phyloP scores from a whole-genome alignment of 1,140 invertebrate species.

The Solen grandis region DNA sequence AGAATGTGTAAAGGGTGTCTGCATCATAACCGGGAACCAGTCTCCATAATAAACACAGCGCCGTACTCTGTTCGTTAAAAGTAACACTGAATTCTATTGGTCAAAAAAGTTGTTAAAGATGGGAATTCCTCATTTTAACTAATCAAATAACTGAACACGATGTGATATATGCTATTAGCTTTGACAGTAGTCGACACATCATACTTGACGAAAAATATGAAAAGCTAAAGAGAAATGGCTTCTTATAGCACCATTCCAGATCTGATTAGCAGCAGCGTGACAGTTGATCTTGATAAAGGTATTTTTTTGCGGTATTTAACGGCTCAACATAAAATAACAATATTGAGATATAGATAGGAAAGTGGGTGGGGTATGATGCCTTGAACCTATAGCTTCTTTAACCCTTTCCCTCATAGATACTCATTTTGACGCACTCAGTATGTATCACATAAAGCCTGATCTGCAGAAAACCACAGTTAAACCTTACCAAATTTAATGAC shows the following conservation, averaged over 20 bases:
- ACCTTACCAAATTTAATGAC: too few species aligned
- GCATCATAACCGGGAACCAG: too few species aligned
- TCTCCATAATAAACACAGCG: too few species aligned
- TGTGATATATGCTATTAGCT: neutral
- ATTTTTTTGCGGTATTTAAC: neutral
- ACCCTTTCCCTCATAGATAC: too few species aligned
- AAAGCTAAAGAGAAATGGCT: too few species aligned
- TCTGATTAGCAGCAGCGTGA: slow-evolving; percentile 73
- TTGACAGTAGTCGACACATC: neutral
- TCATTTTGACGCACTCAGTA: too few species aligned
- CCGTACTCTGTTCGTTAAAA: too few species aligned
- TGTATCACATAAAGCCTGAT: too few species aligned
- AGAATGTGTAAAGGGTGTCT: too few species aligned
- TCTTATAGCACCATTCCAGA: slow-evolving; percentile 63
- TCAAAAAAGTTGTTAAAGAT: neutral
- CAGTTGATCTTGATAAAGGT: slow-evolving; percentile 58
- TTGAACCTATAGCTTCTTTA: neutral
- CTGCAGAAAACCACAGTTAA: too few species aligned
- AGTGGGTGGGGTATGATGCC: neutral
- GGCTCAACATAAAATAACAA: neutral
- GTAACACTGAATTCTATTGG: slow-evolving; percentile 3
- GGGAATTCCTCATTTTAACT: neutral
- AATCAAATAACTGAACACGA: neutral
- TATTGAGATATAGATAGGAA: neutral
- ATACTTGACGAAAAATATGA: neutral